A percentile compares a stretch with the other conserved stretches of the same genome.
phyloP scores from a whole-genome alignment of 1,140 invertebrate species.

The Bombus terrestris region DNA sequence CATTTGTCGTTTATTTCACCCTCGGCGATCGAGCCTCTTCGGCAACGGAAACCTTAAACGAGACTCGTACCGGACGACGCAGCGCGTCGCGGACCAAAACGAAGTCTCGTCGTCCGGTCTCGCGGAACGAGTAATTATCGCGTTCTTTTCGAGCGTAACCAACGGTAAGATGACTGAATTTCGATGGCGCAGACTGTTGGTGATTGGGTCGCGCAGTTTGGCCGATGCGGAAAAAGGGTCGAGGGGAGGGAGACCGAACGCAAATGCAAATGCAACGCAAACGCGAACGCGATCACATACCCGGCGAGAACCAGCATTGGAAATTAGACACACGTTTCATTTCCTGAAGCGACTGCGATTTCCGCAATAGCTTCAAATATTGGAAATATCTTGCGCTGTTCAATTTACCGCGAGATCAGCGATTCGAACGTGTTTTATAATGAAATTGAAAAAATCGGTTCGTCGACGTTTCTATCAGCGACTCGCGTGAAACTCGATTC shows the following conservation, averaged over 20 bases:
- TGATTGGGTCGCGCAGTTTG: background rate
- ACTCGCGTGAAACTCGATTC: background rate
- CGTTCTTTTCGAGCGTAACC: background rate
- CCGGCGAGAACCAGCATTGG: conserved; percentile 72
- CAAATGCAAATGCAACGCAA: background rate
- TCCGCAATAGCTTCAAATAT: conserved; percentile 80
- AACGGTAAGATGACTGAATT: background rate
- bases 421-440: conserved; percentile 75
- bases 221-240: conserved; percentile 24
- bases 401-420: conserved; percentile 75
- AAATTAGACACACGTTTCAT: conserved; percentile 83
- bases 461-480: background rate
- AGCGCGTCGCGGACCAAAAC: no score
- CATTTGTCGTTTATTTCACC: background rate
- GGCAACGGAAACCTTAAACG: background rate
- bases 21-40: background rate
- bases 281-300: background rate
- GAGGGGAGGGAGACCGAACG: conserved; percentile 7
- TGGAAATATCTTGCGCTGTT: conserved; percentile 79
- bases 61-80: no score
- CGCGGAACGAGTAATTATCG: no score
- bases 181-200: no score
- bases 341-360: conserved; percentile 80
- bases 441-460: conserved; percentile 67
- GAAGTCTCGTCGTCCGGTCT: no score